Conservation (phyloP, 2,888 invertebrate species). For the Monopis laevigella region DNA sequence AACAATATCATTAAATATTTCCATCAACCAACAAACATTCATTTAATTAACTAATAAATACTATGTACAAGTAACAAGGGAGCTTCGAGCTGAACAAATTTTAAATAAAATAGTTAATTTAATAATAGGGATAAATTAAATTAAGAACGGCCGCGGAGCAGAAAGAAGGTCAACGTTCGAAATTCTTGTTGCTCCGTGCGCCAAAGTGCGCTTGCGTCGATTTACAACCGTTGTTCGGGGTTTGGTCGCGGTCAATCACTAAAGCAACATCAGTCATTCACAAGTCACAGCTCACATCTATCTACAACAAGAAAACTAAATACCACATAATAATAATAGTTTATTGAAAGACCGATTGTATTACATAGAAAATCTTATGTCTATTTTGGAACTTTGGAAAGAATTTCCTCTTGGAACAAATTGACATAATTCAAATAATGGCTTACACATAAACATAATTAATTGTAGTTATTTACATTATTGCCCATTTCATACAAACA, state of each 20-base stretch:
- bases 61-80: constrained; percentile 2
- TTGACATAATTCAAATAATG: background rate
- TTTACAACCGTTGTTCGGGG: constrained; percentile 3
- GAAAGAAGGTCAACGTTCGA: too few relatives aligned
- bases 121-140: too few relatives aligned
- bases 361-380: background rate
- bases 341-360: background rate
- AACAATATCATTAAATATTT: constrained; percentile 11
- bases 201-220: constrained; percentile 4
- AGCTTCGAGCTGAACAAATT: constrained; percentile 5
- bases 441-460: background rate
- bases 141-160: too few relatives aligned
- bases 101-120: too few relatives aligned
- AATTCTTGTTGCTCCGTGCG: too few relatives aligned
- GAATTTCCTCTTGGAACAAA: constrained; percentile 3
- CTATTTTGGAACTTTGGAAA: constrained; percentile 9
- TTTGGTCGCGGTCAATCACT: too few relatives aligned
- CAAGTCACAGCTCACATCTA: too few relatives aligned
- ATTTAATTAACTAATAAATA: too few relatives aligned
- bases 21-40: constrained; percentile 6
- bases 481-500: too few relatives aligned
- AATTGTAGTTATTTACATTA: too few relatives aligned
- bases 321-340: constrained; percentile 1
- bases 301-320: constrained; percentile 1
- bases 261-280: too few relatives aligned